These are phyloP conservation scores for Syngnathus floridae DNA, from an alignment of 2,113 vertebrate genomes.

Conservation along the genomic window DNA sequence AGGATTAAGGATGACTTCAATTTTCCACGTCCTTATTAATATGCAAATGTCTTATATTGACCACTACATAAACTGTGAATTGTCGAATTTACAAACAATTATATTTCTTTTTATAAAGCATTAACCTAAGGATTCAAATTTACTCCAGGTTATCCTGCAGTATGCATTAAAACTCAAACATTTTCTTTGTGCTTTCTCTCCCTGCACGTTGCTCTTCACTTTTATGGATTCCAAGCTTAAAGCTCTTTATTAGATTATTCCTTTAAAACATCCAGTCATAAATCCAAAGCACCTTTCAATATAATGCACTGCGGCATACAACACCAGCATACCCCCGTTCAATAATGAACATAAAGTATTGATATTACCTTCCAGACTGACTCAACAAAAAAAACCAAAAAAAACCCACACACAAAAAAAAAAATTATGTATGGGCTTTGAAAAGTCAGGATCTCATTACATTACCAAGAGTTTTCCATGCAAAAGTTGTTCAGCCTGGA, in stretches of 20 bases:
- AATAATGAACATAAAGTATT: constrained; percentile 13
- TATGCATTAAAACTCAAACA: background rate
- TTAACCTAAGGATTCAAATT: background rate
- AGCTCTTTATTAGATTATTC: constrained; percentile 14
- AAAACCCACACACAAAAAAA: background rate
- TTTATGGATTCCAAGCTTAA: background rate
- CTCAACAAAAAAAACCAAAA: background rate
- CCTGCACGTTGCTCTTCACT: background rate
- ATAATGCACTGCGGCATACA: constrained; percentile 6
- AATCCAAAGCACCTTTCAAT: constrained; percentile 8
- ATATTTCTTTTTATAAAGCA: background rate
- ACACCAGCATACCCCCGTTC: background rate
- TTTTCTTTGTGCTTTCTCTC: background rate
- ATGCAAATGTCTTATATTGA: background rate
- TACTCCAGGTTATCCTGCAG: background rate
- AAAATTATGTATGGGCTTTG: background rate
- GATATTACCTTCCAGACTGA: constrained; percentile 11
- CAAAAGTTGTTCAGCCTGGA: background rate
- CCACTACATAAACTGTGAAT: background rate
- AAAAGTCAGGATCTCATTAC: constrained; percentile 4
- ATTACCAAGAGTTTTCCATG: background rate
- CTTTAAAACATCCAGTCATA: constrained; percentile 12
- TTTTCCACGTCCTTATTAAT: background rate
- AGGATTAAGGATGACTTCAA: background rate
- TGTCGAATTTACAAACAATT: background rate